Base-by-base conservation (phyloP, 2,888 invertebrate genomes). In the Malacosoma neustria region DNA sequence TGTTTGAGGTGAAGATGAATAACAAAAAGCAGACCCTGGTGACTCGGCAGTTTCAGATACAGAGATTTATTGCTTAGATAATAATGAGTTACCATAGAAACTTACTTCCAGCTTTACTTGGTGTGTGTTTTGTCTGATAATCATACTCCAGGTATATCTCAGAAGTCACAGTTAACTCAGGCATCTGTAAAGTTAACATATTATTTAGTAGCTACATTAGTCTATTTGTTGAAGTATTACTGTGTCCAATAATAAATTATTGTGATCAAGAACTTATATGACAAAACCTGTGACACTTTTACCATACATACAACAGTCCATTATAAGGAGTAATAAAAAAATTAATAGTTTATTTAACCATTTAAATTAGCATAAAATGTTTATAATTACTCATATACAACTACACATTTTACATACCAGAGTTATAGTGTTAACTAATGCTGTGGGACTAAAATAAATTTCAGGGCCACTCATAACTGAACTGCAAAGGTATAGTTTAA, bases 91-190 rank as follows among this genome's bases (percentile, higher is more conserved):
- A n/a, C n/a, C n/a, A n/a, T n/a, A n/a, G n/a, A 14, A 36, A 54
- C 87, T 74, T 61, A 88, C 88, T 87, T 56, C 87, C 88, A 56
- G 70, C 64, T 41, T 46, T 71, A 42, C 74, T 86, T 29, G 86
- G 76, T 39, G 67, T 63, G 43, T 60, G 68, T 45, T 75, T 76
- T 9, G 88, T 88, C 46, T 72, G 81, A 56, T 90, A 91, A 60
- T 91, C 86, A 59, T 88, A 89, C 74, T 93, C 93, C 29, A 86
- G 80, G 66, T 92, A 92, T 61, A 93, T 89, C 81, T 93, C 93
- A 13, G 93, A 93, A 32, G 90, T 89, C 36, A 93, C 90, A 52
- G 88, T 89, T 39, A 85, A 73, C 67, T 88, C 88, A 42, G 85
- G 81, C 87, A 87, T 87, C 84, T 86, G 53, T 36, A 69, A 68